phyloP scores from a whole-genome alignment of 1,140 invertebrate genomes.

The Branchinecta lynchi region DNA sequence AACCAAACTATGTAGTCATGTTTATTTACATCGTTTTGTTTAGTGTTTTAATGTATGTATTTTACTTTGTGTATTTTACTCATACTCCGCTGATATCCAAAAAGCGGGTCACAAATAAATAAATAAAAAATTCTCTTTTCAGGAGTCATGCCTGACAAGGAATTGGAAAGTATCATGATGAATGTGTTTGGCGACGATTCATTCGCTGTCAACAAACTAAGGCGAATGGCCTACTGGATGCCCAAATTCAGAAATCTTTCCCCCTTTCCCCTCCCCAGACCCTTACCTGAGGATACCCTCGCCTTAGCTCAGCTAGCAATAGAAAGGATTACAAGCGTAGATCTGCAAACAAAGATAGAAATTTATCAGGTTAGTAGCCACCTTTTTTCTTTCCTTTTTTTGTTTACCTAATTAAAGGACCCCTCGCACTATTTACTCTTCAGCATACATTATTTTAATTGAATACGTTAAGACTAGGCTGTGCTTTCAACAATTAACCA shows the following conservation, averaged over 20 bases:
- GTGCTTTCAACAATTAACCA: no score
- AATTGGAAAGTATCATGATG: slow-evolving; percentile 62
- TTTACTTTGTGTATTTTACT: not conserved
- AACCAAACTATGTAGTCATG: no score
- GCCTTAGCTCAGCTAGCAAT: slow-evolving; percentile 75
- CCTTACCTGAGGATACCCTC: slow-evolving; percentile 50
- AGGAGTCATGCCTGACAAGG: slow-evolving; percentile 78
- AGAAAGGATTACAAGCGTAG: slow-evolving; percentile 67
- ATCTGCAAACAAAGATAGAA: slow-evolving; percentile 51
- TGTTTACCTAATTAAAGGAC: no score
- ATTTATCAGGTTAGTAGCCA: slow-evolving; percentile 44
- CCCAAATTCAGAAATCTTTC: slow-evolving; percentile 85
- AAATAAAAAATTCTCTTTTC: slow-evolving; percentile 20
- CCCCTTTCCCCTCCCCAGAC: slow-evolving; percentile 68
- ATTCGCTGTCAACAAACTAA: slow-evolving; percentile 62
- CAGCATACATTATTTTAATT: slow-evolving; percentile 13
- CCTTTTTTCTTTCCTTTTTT: slow-evolving; percentile 15
- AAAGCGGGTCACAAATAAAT: no score
- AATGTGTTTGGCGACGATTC: slow-evolving; percentile 67
- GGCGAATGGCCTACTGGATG: slow-evolving; percentile 95
- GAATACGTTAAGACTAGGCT: slow-evolving; percentile 19
- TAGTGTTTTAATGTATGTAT: slow-evolving; percentile 15
- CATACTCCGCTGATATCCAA: no score
- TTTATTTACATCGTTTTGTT: no score
- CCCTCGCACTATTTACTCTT: no score